Percentiles rank a stretch among this genome's conserved stretches.
These are phyloP conservation scores for Gymnothorax javanicus DNA, from an alignment of 2,797 vertebrate genomes.

Conservation along the genomic window DNA sequence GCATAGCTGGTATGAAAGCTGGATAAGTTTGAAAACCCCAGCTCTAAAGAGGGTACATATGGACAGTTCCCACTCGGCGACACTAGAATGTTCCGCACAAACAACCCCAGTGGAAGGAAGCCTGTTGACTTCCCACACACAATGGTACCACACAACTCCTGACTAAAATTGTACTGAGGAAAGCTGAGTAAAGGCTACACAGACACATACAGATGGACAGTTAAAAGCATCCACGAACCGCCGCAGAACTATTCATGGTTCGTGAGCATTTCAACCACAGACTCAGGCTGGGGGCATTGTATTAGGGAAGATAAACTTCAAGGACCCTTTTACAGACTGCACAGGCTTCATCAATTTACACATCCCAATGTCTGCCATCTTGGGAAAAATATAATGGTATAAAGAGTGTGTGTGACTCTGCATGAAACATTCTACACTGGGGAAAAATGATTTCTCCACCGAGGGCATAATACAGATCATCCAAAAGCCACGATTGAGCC, in stretches of 20 bases:
- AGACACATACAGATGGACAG: not conserved
- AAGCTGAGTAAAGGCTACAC: constrained; percentile 3
- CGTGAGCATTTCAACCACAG: constrained; percentile 64
- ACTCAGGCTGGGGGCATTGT: constrained; percentile 47
- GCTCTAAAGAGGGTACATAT: not conserved
- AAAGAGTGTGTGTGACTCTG: constrained; percentile 1
- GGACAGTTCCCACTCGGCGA: constrained; percentile 3
- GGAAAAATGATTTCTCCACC: constrained; percentile 11
- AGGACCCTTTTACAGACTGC: constrained; percentile 47
- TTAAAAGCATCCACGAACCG: not conserved
- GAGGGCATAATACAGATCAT: not conserved
- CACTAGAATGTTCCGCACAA: not conserved
- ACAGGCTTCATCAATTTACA: constrained; percentile 41
- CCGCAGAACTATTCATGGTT: constrained; percentile 61
- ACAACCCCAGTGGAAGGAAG: constrained; percentile 15
- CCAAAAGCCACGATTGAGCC: not conserved
- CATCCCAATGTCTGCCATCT: constrained; percentile 47
- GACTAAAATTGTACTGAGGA: constrained; percentile 47
- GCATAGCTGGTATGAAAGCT: too few species aligned
- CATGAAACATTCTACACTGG: not conserved
- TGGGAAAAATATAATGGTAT: constrained; percentile 41
- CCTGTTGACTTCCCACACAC: constrained; percentile 34
- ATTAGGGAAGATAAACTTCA: constrained; percentile 54
- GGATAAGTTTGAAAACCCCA: too few species aligned
- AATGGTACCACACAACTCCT: constrained; percentile 42